phyloP scores from a whole-genome alignment of 2,797 vertebrate species.

The Falco naumanni region DNA sequence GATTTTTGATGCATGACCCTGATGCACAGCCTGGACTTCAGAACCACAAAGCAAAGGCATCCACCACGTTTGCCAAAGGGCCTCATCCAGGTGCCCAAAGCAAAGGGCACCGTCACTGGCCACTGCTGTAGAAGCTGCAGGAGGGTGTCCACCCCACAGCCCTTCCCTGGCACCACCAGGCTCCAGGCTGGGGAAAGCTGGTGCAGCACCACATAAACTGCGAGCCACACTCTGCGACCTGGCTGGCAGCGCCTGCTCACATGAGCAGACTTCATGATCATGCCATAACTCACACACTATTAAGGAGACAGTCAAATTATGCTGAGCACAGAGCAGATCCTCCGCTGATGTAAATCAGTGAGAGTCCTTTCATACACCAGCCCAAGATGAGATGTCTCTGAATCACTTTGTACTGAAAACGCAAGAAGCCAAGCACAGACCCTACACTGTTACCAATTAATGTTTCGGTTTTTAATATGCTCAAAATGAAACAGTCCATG shows the following conservation, averaged over 20 bases:
- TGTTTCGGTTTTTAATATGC: accelerated
- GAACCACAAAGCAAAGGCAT: neutral
- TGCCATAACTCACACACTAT: neutral
- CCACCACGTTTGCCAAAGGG: neutral
- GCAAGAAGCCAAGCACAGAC: neutral
- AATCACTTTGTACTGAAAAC: neutral
- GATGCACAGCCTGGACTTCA: neutral
- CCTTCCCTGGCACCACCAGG: neutral
- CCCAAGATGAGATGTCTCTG: neutral
- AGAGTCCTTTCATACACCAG: neutral
- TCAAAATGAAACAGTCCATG: neutral
- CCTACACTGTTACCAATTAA: neutral
- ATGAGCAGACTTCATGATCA: accelerated
- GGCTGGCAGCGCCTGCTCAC: neutral
- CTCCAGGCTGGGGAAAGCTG: neutral
- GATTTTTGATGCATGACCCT: neutral
- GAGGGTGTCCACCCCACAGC: neutral
- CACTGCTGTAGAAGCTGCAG: neutral
- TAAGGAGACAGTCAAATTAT: neutral
- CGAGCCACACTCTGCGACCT: accelerated
- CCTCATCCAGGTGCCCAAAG: neutral
- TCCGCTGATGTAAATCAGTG: neutral
- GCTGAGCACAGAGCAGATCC: neutral
- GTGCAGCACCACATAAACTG: accelerated
- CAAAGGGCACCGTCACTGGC: accelerated